Evolutionary conservation across 1,140 invertebrate genomes (phyloP).

Genomic region (Euschistus heros): DNA sequence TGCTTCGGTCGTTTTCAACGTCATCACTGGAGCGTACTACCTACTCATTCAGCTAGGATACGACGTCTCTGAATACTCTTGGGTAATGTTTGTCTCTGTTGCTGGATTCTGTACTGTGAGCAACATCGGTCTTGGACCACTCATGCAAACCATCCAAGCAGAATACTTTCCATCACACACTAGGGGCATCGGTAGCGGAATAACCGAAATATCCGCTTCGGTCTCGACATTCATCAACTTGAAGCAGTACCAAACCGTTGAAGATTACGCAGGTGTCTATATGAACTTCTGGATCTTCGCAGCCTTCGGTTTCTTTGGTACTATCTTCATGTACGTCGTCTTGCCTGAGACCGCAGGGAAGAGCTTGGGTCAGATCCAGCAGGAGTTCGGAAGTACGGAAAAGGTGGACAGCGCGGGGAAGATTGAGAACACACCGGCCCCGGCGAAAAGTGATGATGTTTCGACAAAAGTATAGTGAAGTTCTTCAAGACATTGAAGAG

Average conservation of each 20-base stretch:
- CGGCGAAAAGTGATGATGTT: too few species aligned
- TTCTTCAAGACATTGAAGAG: too few species aligned
- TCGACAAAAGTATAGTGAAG: too few species aligned
- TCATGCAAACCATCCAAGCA: constrained; percentile 23
- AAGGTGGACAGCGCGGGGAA: too few species aligned
- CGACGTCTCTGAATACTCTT: constrained; percentile 22
- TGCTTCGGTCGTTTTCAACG: constrained; percentile 29
- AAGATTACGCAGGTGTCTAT: constrained; percentile 22
- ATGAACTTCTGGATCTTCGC: constrained; percentile 24
- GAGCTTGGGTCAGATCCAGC: constrained; percentile 25
- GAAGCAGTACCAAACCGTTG: constrained; percentile 26
- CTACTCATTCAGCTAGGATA: constrained; percentile 30
- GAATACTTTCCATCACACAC: constrained; percentile 29
- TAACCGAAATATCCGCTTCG: constrained; percentile 26
- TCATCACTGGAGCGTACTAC: constrained; percentile 38
- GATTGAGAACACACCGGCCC: too few species aligned
- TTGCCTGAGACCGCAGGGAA: constrained; percentile 25
- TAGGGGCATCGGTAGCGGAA: constrained; percentile 22
- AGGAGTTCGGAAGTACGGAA: too few species aligned
- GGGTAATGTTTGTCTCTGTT: constrained; percentile 17
- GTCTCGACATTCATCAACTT: constrained; percentile 23
- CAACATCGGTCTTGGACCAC: constrained; percentile 26
- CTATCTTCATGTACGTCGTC: constrained; percentile 17
- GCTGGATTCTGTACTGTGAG: constrained; percentile 16
- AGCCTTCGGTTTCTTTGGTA: constrained; percentile 21